phyloP scores from a whole-genome alignment of 2,113 vertebrate genomes.

The Rhizomys pruinosus region DNA sequence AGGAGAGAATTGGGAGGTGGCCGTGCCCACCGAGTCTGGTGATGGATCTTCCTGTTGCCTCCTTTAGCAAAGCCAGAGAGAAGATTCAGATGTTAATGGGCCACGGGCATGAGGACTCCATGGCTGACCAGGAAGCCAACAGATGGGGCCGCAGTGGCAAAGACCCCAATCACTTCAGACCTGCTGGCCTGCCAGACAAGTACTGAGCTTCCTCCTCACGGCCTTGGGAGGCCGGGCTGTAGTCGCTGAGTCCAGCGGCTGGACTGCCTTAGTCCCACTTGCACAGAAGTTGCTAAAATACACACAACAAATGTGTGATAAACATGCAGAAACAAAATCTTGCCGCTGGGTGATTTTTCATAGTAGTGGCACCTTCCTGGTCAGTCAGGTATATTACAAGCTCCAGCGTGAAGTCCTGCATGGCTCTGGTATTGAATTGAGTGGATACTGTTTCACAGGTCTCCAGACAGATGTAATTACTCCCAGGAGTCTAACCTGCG shows the following conservation, averaged over 20 bases:
- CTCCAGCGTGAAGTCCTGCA: not conserved
- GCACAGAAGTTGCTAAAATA: not conserved
- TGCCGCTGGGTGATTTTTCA: not conserved
- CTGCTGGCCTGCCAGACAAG: not conserved
- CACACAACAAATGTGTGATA: too few relatives aligned
- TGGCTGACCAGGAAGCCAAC: not conserved
- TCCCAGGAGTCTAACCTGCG: too few relatives aligned
- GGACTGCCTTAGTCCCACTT: not conserved
- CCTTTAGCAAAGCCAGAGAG: not conserved
- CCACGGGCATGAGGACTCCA: not conserved
- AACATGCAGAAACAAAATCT: too few relatives aligned
- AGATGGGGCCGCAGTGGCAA: slow-evolving; percentile 52
- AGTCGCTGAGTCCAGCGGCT: not conserved
- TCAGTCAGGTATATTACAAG: not conserved
- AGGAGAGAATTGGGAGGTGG: too few relatives aligned
- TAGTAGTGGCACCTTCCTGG: not conserved
- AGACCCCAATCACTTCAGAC: slow-evolving; percentile 50
- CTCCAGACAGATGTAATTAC: too few relatives aligned
- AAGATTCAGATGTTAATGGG: not conserved
- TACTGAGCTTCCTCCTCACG: slow-evolving; percentile 5
- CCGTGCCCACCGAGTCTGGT: not conserved
- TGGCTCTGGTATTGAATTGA: not conserved
- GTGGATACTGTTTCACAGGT: too few relatives aligned
- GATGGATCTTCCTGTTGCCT: not conserved
- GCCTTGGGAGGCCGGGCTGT: not conserved